phyloP scores from a whole-genome alignment of 2,888 invertebrate species.

The Drosophila birchii region DNA sequence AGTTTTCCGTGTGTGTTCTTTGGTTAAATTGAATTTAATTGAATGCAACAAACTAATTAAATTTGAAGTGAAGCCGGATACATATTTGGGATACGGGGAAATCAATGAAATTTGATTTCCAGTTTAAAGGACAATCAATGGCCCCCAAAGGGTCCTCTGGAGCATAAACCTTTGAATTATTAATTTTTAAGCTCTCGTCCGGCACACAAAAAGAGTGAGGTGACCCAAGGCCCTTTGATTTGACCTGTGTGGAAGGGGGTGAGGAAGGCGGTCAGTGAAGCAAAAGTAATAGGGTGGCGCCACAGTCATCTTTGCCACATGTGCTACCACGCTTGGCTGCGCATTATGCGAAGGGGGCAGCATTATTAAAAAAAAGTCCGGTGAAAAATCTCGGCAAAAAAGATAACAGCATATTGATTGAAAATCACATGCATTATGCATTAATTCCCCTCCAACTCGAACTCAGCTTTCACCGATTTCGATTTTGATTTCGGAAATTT shows the following conservation, averaged over 20 bases:
- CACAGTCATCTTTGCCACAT: constrained; percentile 30
- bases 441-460: constrained; percentile 31
- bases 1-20: constrained; percentile 36
- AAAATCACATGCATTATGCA: constrained; percentile 63
- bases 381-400: constrained; percentile 36
- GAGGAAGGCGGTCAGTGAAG: constrained; percentile 61
- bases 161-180: constrained; percentile 76
- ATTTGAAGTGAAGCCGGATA: constrained; percentile 28
- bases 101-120: constrained; percentile 59
- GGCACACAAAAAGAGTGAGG: constrained; percentile 51
- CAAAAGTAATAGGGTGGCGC: constrained; percentile 57
- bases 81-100: constrained; percentile 28
- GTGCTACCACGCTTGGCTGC: constrained; percentile 60
- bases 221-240: constrained; percentile 68
- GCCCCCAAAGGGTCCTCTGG: constrained; percentile 53
- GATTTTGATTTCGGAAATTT: constrained; percentile 12
- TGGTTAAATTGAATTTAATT: constrained; percentile 65
- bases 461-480: constrained; percentile 9
- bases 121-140: constrained; percentile 22
- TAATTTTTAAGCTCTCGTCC: constrained; percentile 72
- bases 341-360: constrained; percentile 61
- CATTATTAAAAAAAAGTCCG: constrained; percentile 40
- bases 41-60: constrained; percentile 56
- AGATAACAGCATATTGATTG: constrained; percentile 45
- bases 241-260: constrained; percentile 52